Conservation (phyloP, 2,888 invertebrate genomes). For the Phyllotreta cruciferae region DNA sequence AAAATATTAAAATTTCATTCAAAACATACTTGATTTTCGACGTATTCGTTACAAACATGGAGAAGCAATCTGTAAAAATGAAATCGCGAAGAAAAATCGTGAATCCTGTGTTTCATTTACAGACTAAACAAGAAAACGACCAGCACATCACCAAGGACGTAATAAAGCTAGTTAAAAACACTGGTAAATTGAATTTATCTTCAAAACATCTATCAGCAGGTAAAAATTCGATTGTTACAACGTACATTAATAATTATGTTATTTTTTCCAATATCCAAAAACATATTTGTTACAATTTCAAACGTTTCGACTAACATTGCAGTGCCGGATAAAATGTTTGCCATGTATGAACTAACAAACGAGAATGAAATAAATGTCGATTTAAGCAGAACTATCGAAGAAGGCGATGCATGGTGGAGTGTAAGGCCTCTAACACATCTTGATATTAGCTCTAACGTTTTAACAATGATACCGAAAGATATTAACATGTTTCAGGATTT, state of each 20-base stretch:
- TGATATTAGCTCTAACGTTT: slow-evolving; percentile 78
- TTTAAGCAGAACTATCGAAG: slow-evolving; percentile 63
- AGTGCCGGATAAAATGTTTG: slow-evolving; percentile 80
- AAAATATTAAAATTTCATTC: neutral
- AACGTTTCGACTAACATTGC: slow-evolving; percentile 31
- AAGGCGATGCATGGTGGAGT: slow-evolving; percentile 80
- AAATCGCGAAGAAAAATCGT: slow-evolving; percentile 56
- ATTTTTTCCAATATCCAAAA: neutral
- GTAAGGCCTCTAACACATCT: slow-evolving; percentile 77
- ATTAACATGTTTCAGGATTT: slow-evolving; percentile 73
- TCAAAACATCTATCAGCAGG: slow-evolving; percentile 77
- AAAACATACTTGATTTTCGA: neutral
- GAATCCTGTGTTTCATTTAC: slow-evolving; percentile 73
- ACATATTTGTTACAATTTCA: no score
- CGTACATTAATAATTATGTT: neutral
- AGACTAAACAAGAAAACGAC: slow-evolving; percentile 75
- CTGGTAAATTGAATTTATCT: slow-evolving; percentile 81
- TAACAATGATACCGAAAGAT: slow-evolving; percentile 69
- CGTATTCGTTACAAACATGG: slow-evolving; percentile 11
- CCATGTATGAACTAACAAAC: slow-evolving; percentile 72
- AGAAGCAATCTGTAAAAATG: slow-evolving; percentile 46
- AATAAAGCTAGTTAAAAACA: slow-evolving; percentile 80
- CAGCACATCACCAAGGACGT: slow-evolving; percentile 72
- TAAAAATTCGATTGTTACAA: slow-evolving; percentile 53
- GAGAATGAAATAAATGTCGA: slow-evolving; percentile 68